Percentiles rank a stretch among this genome's conserved stretches.
phyloP scores from a whole-genome alignment of 2,797 vertebrate species.

The Rhynchotus rufescens region DNA sequence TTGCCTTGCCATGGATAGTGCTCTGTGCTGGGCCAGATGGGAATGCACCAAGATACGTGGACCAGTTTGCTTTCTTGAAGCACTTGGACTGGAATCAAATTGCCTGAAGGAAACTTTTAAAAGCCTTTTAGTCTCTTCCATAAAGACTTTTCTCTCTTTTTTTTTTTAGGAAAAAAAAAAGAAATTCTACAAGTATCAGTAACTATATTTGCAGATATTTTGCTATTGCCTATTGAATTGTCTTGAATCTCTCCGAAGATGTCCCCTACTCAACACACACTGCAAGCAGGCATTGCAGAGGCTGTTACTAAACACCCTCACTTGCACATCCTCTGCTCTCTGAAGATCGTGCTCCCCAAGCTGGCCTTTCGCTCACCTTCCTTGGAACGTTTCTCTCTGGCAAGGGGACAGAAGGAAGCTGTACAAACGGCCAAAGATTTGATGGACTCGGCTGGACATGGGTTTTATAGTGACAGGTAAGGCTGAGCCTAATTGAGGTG shows the following conservation, averaged over 20 bases:
- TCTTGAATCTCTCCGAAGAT: neutral
- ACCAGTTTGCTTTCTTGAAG: neutral
- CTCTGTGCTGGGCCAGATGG: neutral
- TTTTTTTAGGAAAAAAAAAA: neutral
- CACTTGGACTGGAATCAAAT: slow-evolving; percentile 28
- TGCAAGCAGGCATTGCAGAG: neutral
- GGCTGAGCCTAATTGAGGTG: neutral
- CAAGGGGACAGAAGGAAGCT: neutral
- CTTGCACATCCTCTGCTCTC: neutral
- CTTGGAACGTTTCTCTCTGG: neutral
- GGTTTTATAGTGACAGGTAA: slow-evolving; percentile 1
- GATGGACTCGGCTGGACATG: neutral
- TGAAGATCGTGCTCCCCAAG: neutral
- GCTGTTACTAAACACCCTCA: neutral
- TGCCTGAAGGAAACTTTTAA: slow-evolving; percentile 27
- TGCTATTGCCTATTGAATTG: neutral
- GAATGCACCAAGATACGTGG: slow-evolving; percentile 6
- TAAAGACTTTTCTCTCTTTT: too few species aligned
- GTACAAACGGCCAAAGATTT: neutral
- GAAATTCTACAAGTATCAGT: neutral
- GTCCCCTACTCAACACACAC: neutral
- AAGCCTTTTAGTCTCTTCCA: neutral
- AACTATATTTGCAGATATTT: neutral
- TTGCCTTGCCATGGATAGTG: slow-evolving; percentile 25
- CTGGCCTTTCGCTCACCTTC: neutral